phyloP scores from a whole-genome alignment of 2,888 invertebrate species.

The Palloptera scutellata region DNA sequence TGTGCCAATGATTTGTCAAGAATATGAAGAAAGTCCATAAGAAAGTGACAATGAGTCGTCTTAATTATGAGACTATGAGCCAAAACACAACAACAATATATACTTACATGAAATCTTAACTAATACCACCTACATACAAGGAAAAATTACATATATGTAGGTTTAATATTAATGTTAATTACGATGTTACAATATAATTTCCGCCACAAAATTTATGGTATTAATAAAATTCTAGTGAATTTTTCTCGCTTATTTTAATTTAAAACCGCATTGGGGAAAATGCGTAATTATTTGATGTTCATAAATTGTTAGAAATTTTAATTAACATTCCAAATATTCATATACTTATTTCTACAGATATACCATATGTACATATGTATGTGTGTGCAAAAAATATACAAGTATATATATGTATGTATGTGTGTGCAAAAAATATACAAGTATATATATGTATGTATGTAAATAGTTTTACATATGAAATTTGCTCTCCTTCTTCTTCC shows the following conservation, averaged over 20 bases:
- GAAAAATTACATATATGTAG: too few relatives aligned
- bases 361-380: not conserved
- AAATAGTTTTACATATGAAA: not conserved
- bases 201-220: not conserved
- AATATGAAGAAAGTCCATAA: too few relatives aligned
- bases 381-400: not conserved
- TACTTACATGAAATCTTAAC: too few relatives aligned
- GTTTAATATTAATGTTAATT: too few relatives aligned
- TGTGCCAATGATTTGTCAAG: too few relatives aligned
- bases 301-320: conserved; percentile 28
- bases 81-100: too few relatives aligned
- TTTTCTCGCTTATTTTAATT: too few relatives aligned
- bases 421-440: too few relatives aligned
- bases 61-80: too few relatives aligned
- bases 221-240: not conserved
- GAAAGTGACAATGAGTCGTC: too few relatives aligned
- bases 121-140: too few relatives aligned
- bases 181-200: not conserved
- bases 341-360: not conserved
- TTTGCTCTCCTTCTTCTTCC: too few relatives aligned
- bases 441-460: not conserved
- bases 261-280: not conserved
- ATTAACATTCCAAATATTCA: conserved; percentile 27
- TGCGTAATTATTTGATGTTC: not conserved
- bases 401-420: not conserved